Conservation (phyloP, 2,888 invertebrate species). For the Lacanobia oleracea region DNA sequence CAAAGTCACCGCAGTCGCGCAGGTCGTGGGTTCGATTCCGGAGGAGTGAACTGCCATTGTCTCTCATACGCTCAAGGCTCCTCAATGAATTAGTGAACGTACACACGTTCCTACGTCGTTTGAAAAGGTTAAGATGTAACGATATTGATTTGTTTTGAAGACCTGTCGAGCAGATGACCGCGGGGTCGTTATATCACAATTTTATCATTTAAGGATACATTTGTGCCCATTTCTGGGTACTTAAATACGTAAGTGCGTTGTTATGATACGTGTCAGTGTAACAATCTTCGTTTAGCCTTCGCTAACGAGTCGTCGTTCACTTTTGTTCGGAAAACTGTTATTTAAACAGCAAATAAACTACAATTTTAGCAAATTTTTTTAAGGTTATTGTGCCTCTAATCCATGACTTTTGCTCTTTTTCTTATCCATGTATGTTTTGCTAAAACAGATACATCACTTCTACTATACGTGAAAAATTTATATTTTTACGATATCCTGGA, state of each 20-base stretch:
- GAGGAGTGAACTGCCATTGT: conserved; percentile 75
- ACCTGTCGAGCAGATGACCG: conserved; percentile 51
- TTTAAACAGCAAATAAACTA: no score
- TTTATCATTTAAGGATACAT: conserved; percentile 34
- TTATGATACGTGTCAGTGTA: conserved; percentile 16
- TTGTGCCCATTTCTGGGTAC: conserved; percentile 26
- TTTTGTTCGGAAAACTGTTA: not conserved
- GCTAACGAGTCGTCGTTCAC: not conserved
- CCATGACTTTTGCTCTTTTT: no score
- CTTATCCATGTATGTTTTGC: no score
- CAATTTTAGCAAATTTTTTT: no score
- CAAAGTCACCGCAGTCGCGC: conserved; percentile 21
- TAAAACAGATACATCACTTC: no score
- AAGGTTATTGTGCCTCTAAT: no score
- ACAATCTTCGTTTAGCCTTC: conserved; percentile 30
- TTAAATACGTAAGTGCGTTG: conserved; percentile 23
- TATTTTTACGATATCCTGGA: no score
- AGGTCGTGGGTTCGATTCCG: conserved; percentile 73
- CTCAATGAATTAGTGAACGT: conserved; percentile 59
- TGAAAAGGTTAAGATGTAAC: conserved; percentile 61
- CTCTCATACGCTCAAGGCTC: conserved; percentile 64
- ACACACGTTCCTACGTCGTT: conserved; percentile 49
- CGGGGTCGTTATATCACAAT: conserved; percentile 29
- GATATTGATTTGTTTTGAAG: conserved; percentile 61
- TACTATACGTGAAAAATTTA: no score